Base-by-base conservation (phyloP, 2,888 invertebrate species). In the Maniola hyperantus region DNA sequence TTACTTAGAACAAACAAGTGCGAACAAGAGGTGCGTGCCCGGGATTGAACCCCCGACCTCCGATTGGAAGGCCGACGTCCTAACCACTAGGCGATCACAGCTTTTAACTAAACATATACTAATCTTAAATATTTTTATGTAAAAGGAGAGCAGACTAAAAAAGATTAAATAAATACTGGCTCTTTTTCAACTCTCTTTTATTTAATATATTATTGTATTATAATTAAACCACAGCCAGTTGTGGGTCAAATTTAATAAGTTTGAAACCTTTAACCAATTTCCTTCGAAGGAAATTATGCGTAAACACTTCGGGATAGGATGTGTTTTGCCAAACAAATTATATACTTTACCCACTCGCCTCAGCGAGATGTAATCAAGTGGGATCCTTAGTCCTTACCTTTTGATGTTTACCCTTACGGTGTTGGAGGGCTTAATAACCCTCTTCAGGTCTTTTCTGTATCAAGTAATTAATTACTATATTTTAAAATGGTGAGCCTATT, bases 321-420 rank as follows among this genome's bases (percentile, higher is more conserved):
- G 63, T 61, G 60, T 53, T 65, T 67, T 65, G 54, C 20, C 65
- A 42, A 60, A 42, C 54, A 64, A 65, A 65, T 65, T 67, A 60
- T 34, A 39, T 61, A 59, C 33, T 39, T 46, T 66, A 44, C 60
- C 64, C 5, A 44, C 51, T 74, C 77, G 74, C 74, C 80, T 77
- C 76, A 73, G 74, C 74, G 73, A 74, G 74, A 79, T 77, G 80
- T 81, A 83, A 84, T 83, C 81, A 82, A 84, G 83, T 76, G 76
- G 75, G 72, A 75, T 73, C 74, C 71, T 70, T 69, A 60, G 74
- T 73, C 74, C 71, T 70, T 69, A 60, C 65, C 69, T 70, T 53
- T 71, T 73, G 68, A 71, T 73, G 77, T 72, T 72, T 69, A 65
- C 71, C 68, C 62, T 70, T 59, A 68, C 71, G 46, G 66, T 68